Conservation (phyloP, 2,113 vertebrate genomes). For the Hippocampus guttulatus region DNA sequence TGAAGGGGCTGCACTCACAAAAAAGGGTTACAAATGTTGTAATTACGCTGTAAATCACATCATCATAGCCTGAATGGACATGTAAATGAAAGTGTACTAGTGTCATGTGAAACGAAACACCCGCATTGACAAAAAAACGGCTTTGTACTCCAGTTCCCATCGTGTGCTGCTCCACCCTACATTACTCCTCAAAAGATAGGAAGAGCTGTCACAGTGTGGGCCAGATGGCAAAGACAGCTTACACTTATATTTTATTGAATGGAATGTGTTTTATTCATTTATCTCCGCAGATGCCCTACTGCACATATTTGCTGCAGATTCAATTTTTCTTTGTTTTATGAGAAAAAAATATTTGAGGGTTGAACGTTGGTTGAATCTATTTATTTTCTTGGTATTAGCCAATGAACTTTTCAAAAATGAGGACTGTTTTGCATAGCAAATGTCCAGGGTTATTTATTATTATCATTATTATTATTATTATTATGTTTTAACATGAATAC, state of each 20-base stretch:
- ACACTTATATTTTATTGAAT: slow-evolving; percentile 65
- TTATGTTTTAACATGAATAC: not conserved
- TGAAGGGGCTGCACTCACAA: slow-evolving; percentile 34
- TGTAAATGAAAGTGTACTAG: not conserved
- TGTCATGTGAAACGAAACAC: slow-evolving; percentile 9
- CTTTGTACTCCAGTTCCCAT: slow-evolving; percentile 10
- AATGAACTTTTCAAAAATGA: not conserved
- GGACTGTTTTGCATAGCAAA: not conserved
- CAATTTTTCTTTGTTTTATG: slow-evolving; percentile 13
- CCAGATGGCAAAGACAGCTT: slow-evolving; percentile 65
- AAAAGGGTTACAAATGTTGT: slow-evolving; percentile 26
- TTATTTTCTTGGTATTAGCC: not conserved
- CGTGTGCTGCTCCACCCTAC: slow-evolving; percentile 18
- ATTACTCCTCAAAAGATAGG: slow-evolving; percentile 29
- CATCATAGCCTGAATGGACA: slow-evolving; percentile 12
- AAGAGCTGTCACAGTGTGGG: slow-evolving; percentile 39
- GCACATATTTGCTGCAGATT: slow-evolving; percentile 13
- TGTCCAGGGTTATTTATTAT: too few relatives aligned
- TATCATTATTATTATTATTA: too few relatives aligned
- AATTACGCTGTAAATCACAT: slow-evolving; percentile 31
- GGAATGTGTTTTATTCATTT: slow-evolving; percentile 67
- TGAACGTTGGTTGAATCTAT: not conserved
- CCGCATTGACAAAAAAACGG: slow-evolving; percentile 5
- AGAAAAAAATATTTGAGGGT: slow-evolving; percentile 6
- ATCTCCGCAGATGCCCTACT: slow-evolving; percentile 41